Evolutionary conservation across 2,797 vertebrate genomes (phyloP).

Genomic region (Bufotes viridis): DNA sequence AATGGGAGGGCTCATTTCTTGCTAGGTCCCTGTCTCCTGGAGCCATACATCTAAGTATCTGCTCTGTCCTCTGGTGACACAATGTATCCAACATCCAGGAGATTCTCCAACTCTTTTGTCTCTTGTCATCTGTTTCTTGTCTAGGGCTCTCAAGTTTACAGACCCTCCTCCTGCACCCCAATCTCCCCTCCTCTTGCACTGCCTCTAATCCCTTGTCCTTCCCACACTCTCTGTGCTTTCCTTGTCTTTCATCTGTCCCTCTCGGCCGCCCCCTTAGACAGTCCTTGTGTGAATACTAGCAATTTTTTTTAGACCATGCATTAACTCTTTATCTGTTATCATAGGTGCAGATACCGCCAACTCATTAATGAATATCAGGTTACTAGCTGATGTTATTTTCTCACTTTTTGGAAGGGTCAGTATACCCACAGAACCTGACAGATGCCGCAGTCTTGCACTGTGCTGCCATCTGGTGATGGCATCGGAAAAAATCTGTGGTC

Average conservation of each 20-base stretch:
- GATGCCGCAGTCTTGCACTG: neutral
- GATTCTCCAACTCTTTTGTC: constrained; percentile 55
- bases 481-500: neutral
- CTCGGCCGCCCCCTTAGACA: neutral
- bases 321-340: neutral
- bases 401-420: neutral
- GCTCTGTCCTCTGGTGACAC: constrained; percentile 41
- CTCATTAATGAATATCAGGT: too few species aligned
- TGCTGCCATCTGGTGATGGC: constrained; percentile 32
- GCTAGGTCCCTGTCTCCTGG: constrained; percentile 11
- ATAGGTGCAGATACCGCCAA: neutral
- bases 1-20: constrained; percentile 20
- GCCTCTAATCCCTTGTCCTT: neutral
- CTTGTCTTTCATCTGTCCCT: constrained; percentile 30
- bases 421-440: neutral
- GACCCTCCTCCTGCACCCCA: constrained; percentile 54
- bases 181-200: constrained; percentile 29
- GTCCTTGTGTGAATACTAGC: neutral
- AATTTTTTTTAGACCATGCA: neutral
- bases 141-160: constrained; percentile 49
- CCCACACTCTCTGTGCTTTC: neutral
- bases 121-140: constrained; percentile 63
- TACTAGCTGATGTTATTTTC: neutral
- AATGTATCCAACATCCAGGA: constrained; percentile 35
- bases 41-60: constrained; percentile 25